phyloP scores from a whole-genome alignment of 2,113 vertebrate species.

The Clarias gariepinus region DNA sequence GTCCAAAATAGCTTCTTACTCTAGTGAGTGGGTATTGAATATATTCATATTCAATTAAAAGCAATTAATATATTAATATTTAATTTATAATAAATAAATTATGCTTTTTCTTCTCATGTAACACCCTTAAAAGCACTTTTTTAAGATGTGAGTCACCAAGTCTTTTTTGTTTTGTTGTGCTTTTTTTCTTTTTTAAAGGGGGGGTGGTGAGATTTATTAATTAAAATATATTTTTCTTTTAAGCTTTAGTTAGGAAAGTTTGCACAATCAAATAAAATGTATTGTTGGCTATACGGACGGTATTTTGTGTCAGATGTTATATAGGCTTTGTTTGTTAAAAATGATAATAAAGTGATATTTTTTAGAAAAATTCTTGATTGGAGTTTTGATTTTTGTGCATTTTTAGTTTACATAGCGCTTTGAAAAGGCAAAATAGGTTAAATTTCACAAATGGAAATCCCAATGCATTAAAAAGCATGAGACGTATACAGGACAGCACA shows the following conservation, averaged over 20 bases:
- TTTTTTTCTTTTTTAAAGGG: background rate
- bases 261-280: slow-evolving; percentile 28
- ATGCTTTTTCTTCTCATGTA: background rate
- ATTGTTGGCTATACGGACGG: slow-evolving; percentile 34
- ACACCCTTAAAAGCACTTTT: background rate
- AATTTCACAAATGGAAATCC: background rate
- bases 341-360: slow-evolving; percentile 16
- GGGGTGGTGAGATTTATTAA: background rate
- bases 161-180: slow-evolving; percentile 42
- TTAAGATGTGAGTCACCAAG: background rate
- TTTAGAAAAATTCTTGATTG: background rate
- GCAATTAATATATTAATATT: background rate
- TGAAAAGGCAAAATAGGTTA: background rate
- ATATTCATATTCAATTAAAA: background rate
- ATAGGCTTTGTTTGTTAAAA: background rate
- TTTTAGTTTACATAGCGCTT: background rate
- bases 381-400: background rate
- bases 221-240: background rate
- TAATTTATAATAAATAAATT: background rate
- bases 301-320: background rate
- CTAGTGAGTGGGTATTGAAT: background rate
- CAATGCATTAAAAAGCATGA: background rate
- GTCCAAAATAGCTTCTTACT: background rate
- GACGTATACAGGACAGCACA: background rate
- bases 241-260: background rate